Conservation (phyloP, 1,140 invertebrate genomes). For the Drosophila aff. region DNA sequence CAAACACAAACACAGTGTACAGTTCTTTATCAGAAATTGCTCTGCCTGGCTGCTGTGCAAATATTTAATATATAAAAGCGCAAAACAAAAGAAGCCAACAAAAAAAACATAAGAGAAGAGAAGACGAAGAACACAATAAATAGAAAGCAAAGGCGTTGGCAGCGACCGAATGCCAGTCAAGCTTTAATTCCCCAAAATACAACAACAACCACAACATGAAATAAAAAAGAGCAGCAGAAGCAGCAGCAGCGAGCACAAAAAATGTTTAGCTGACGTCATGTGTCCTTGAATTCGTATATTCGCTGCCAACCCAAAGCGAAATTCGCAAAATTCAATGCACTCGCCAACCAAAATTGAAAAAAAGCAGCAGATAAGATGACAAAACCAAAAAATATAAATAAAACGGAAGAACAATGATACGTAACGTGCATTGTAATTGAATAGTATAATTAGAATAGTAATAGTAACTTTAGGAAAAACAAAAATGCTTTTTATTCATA, state of each 20-base stretch:
- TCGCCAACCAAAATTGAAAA: conserved; percentile 34
- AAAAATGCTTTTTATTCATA: too few relatives aligned
- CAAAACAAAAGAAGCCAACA: conserved; percentile 54
- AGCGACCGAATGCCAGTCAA: conserved; percentile 47
- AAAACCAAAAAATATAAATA: conserved; percentile 29
- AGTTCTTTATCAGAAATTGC: conserved; percentile 74
- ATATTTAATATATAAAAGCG: conserved; percentile 65
- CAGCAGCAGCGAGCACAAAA: conserved; percentile 41
- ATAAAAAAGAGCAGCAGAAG: conserved; percentile 15
- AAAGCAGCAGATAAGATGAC: conserved; percentile 38
- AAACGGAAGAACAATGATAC: conserved; percentile 6
- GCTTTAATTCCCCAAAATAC: conserved; percentile 46
- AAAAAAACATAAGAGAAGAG: conserved; percentile 31
- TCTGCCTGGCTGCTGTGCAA: conserved; percentile 66
- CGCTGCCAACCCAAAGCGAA: conserved; percentile 69
- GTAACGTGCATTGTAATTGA: too few relatives aligned
- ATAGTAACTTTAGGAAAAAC: too few relatives aligned
- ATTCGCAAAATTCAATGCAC: conserved; percentile 79
- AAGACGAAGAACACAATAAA: conserved; percentile 38
- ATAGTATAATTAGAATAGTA: too few relatives aligned
- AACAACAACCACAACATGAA: conserved; percentile 33
- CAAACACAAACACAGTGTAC: conserved; percentile 31
- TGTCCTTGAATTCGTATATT: conserved; percentile 82
- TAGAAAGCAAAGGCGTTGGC: conserved; percentile 59
- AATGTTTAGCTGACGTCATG: conserved; percentile 81